These are phyloP conservation scores for Limenitis camilla DNA, from an alignment of 2,888 invertebrate genomes.

Conservation along the genomic window DNA sequence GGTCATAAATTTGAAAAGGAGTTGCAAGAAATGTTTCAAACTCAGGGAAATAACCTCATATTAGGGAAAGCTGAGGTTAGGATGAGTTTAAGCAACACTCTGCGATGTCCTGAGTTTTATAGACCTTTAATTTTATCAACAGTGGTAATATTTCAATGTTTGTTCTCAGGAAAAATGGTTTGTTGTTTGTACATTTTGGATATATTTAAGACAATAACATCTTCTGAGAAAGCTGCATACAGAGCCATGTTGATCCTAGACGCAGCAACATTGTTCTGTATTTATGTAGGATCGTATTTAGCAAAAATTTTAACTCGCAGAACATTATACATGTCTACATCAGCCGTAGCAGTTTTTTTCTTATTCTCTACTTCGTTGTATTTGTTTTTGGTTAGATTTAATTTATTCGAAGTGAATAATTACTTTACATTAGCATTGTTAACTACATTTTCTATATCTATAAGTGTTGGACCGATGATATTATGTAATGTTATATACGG, in stretches of 20 bases:
- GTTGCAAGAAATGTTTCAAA: neutral
- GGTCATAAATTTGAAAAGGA: slow-evolving; percentile 29
- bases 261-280: slow-evolving; percentile 40
- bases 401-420: slow-evolving; percentile 36
- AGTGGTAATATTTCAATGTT: slow-evolving; percentile 36
- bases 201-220: slow-evolving; percentile 39
- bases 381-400: slow-evolving; percentile 36
- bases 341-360: slow-evolving; percentile 37
- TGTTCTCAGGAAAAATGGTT: slow-evolving; percentile 42
- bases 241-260: slow-evolving; percentile 49
- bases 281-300: slow-evolving; percentile 30
- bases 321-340: slow-evolving; percentile 37
- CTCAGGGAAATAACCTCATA: neutral
- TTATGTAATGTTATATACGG: slow-evolving; percentile 42
- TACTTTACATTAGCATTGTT: slow-evolving; percentile 33
- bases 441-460: slow-evolving; percentile 39
- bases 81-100: too few species aligned
- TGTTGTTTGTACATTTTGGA: slow-evolving; percentile 44
- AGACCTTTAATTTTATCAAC: slow-evolving; percentile 36
- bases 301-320: slow-evolving; percentile 28
- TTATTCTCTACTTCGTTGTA: slow-evolving; percentile 44
- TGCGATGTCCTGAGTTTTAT: slow-evolving; percentile 37
- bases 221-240: slow-evolving; percentile 38
- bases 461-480: slow-evolving; percentile 51
- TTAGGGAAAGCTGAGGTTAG: too few species aligned